Conservation (phyloP, 2,797 vertebrate species). For the Darevskia mixta region DNA sequence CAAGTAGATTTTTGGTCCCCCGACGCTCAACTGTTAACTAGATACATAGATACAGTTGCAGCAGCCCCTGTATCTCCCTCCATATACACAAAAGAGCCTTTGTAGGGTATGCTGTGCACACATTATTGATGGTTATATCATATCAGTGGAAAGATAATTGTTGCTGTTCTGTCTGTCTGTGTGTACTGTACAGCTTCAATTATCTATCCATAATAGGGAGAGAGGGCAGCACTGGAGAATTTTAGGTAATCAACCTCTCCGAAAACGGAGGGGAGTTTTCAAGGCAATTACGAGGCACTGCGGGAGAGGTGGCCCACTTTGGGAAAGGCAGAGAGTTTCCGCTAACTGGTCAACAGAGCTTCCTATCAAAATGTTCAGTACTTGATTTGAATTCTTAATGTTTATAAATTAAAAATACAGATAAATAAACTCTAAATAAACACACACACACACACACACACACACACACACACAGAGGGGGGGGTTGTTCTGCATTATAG, state of each 20-base stretch:
- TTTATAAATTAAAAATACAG: background rate
- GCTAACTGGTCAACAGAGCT: background rate
- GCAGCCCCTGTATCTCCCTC: conserved; percentile 64
- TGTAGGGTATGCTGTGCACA: conserved; percentile 72
- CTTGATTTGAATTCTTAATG: background rate
- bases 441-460: conserved; percentile 13
- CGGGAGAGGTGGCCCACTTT: background rate
- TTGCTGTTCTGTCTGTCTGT: conserved; percentile 63
- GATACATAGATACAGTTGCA: conserved; percentile 67
- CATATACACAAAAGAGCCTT: conserved; percentile 76
- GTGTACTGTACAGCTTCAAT: conserved; percentile 64
- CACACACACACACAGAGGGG: too few relatives aligned
- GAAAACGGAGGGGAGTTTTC: conserved; percentile 43
- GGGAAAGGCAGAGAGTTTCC: background rate
- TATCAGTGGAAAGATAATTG: conserved; percentile 76
- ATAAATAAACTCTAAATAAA: background rate
- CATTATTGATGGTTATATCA: conserved; percentile 76
- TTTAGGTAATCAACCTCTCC: conserved; percentile 59
- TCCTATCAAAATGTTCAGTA: background rate
- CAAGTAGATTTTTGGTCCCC: conserved; percentile 64
- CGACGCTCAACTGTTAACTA: conserved; percentile 73
- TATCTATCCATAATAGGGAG: conserved; percentile 64
- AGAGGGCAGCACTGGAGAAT: conserved; percentile 52
- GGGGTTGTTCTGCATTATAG: conserved; percentile 27
- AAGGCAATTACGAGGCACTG: conserved; percentile 19